Evolutionary conservation across 2,113 vertebrate genomes (phyloP).

Genomic region (Gadus chalcogrammus): DNA sequence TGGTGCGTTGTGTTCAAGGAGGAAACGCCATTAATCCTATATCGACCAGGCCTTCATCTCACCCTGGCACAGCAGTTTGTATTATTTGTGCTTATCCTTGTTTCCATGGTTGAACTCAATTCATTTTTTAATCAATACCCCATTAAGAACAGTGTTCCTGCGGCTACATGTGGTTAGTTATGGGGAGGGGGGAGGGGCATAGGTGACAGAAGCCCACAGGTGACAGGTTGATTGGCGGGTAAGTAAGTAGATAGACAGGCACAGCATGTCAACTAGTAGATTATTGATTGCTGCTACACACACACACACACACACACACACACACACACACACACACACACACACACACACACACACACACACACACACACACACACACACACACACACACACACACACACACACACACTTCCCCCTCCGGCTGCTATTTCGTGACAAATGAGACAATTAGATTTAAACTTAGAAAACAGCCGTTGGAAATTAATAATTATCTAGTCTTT

Average conservation of each 20-base stretch:
- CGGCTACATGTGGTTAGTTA: constrained; percentile 26
- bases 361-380: too few relatives aligned
- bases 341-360: too few relatives aligned
- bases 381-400: too few relatives aligned
- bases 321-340: too few relatives aligned
- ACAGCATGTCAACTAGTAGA: constrained; percentile 35
- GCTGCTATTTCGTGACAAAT: constrained; percentile 51
- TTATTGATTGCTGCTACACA: constrained; percentile 59
- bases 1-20: constrained; percentile 16
- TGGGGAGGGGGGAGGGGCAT: background rate
- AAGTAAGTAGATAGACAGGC: constrained; percentile 46
- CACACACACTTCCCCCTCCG: constrained; percentile 33
- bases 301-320: too few relatives aligned
- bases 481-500: background rate
- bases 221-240: constrained; percentile 37
- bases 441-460: constrained; percentile 17
- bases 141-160: constrained; percentile 60
- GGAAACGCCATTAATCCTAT: constrained; percentile 63
- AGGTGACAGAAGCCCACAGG: constrained; percentile 11
- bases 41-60: constrained; percentile 62
- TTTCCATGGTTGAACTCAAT: constrained; percentile 56
- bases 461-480: too few relatives aligned
- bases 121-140: constrained; percentile 70
- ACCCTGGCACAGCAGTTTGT: constrained; percentile 52
- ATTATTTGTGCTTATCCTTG: constrained; percentile 56